Percentiles rank a stretch among this genome's conserved stretches.
Evolutionary conservation across 1,140 invertebrate genomes (phyloP).

Genomic region (Callitettix versicolor): DNA sequence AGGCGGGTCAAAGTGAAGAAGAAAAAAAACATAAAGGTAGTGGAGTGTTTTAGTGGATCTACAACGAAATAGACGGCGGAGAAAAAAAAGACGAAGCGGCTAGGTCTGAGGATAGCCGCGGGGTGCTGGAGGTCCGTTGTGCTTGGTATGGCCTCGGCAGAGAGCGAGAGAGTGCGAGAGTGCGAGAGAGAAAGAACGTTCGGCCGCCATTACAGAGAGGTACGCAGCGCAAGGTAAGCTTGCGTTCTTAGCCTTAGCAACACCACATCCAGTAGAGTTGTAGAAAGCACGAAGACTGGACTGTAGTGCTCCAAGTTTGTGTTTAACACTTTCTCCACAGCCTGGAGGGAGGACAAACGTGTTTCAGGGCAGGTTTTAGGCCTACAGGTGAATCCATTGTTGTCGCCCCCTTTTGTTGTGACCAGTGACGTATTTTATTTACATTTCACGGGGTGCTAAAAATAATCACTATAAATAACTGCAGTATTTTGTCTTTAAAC

Average conservation of each 20-base stretch:
- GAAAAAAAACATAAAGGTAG: conserved; percentile 12
- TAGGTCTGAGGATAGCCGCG: conserved; percentile 4
- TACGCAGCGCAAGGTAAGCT: background rate
- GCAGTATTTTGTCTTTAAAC: too few species aligned
- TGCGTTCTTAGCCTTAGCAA: too few species aligned
- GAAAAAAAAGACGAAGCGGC: conserved; percentile 9
- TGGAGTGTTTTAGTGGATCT: conserved; percentile 13
- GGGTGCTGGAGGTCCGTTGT: conserved; percentile 1
- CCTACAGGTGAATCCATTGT: background rate
- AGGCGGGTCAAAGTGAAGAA: conserved; percentile 6
- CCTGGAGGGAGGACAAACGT: conserved; percentile 9
- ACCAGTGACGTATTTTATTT: too few species aligned
- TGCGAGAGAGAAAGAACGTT: conserved; percentile 13
- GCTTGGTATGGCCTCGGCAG: background rate
- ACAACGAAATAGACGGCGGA: conserved; percentile 11
- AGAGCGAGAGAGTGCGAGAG: conserved; percentile 11
- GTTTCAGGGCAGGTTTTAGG: background rate
- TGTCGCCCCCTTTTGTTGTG: background rate
- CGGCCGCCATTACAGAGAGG: conserved; percentile 6
- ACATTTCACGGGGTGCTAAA: too few species aligned
- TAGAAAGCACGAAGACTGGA: background rate
- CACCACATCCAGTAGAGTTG: background rate
- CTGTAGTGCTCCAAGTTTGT: background rate
- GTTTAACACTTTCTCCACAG: conserved; percentile 2
- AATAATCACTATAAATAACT: too few species aligned